Percentiles rank a stretch among this genome's conserved stretches.
Conservation (phyloP, 2,797 vertebrate species). For the Micropoecilia bifurca region DNA sequence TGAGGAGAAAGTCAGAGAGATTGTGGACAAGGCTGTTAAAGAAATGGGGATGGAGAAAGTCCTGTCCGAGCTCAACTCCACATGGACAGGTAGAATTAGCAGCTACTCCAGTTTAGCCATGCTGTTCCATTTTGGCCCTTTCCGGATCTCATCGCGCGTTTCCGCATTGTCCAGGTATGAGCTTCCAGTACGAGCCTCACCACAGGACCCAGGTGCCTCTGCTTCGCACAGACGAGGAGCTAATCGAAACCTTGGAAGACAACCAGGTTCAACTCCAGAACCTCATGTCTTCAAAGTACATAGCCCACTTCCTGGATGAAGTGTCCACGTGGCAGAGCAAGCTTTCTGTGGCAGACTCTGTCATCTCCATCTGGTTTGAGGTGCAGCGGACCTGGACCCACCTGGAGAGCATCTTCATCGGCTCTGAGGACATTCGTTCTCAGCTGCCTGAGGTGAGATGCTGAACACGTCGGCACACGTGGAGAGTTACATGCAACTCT, state of each 20-base stretch:
- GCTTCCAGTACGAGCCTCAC: slow-evolving; percentile 91
- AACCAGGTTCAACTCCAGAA: slow-evolving; percentile 96
- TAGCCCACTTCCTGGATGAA: slow-evolving; percentile 91
- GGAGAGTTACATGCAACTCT: slow-evolving; percentile 12
- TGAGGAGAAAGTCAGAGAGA: slow-evolving; percentile 90
- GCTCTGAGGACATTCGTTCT: slow-evolving; percentile 91
- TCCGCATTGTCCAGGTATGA: slow-evolving; percentile 75
- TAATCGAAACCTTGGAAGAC: slow-evolving; percentile 94
- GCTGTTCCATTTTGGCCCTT: background rate
- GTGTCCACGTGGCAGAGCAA: slow-evolving; percentile 92
- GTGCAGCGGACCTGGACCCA: slow-evolving; percentile 94
- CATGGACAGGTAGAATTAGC: slow-evolving; percentile 83
- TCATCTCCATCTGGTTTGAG: slow-evolving; percentile 93
- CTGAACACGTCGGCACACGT: background rate
- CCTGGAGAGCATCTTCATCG: slow-evolving; percentile 96
- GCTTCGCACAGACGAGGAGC: slow-evolving; percentile 86
- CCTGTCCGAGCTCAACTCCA: slow-evolving; percentile 88
- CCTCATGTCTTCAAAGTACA: slow-evolving; percentile 88
- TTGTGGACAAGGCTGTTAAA: slow-evolving; percentile 93
- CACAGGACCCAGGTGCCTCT: slow-evolving; percentile 81
- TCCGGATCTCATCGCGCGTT: background rate
- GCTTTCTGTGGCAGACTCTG: slow-evolving; percentile 84
- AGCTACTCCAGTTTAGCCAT: background rate
- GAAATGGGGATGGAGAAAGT: slow-evolving; percentile 97
- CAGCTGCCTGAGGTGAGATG: slow-evolving; percentile 91